Evolutionary conservation across 2,113 vertebrate genomes (phyloP), one percentile per base, ranked within the genome.

Genomic region (Macaca mulatta): DNA sequence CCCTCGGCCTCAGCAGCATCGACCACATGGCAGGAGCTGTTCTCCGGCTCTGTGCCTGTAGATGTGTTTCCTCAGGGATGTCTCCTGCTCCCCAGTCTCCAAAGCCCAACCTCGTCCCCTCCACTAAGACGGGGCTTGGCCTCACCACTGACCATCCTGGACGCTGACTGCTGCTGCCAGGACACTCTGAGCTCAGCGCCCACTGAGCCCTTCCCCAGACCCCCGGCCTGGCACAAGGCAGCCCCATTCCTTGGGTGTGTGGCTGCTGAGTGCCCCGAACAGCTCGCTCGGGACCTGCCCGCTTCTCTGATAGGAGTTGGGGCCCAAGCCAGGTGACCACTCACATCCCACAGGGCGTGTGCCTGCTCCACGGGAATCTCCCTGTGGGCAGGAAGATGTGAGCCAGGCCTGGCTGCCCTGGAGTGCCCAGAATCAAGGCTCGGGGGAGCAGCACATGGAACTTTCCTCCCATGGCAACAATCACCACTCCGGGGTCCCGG

Each of bases 401-500:
- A 59, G 16, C 38, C 2, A 11, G 61, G 64, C 48, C 45, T 22
- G n/a, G 38, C 50, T 1, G 3, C 12, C 8, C 14, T 14, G 11
- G 35, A 38, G 52, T 30, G 16, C 48, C 35, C 40, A 38, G 5
- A 59, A 52, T 18, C 7, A 12, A 89, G 55, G 32, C 25, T 57
- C 0, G 0, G 8, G 38, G 35, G 17, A 72, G 35, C n/a, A 38
- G 18, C 69, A 72, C 8, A 18, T 22, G 69, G n/a, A 72, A n/a
- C 8, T 38, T 72, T 38, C n/a, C 18, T 22, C 25, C 25, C 5
- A 32, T 8, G 32, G 32, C 59, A 43, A 8, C 25, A 18, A 8
- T 30, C 20, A 1, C 40, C 27, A 2, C 14, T n/a, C 8, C 13
- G 0, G 9, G 5, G 16, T 32, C 45, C 13, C 69, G 4, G 5